These are phyloP conservation scores for Plagodis pulveraria DNA, from an alignment of 2,888 invertebrate species.

Conservation along the genomic window DNA sequence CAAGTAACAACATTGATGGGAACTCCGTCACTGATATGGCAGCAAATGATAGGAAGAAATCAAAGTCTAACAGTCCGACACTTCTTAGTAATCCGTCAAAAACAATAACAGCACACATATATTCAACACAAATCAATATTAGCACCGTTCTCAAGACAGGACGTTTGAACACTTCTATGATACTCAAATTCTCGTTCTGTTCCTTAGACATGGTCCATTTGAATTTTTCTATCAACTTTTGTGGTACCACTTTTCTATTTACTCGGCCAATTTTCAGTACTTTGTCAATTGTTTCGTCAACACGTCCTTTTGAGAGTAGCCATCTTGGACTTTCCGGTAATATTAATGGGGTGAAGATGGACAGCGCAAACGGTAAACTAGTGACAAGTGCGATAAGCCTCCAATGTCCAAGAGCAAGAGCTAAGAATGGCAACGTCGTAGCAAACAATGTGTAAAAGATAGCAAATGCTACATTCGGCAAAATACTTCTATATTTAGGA, in stretches of 20 bases:
- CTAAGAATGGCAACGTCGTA: constrained; percentile 58
- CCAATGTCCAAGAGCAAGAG: constrained; percentile 62
- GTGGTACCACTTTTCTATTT: constrained; percentile 56
- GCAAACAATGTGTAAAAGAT: constrained; percentile 55
- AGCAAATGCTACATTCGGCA: constrained; percentile 59
- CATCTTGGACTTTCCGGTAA: constrained; percentile 66
- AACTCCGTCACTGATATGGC: constrained; percentile 59
- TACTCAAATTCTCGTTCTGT: constrained; percentile 42
- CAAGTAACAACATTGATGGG: constrained; percentile 56
- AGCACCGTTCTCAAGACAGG: constrained; percentile 56
- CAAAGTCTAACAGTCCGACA: constrained; percentile 55
- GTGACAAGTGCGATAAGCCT: constrained; percentile 59
- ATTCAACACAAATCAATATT: constrained; percentile 54
- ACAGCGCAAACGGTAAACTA: constrained; percentile 55
- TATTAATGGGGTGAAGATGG: constrained; percentile 53
- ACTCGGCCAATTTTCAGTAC: constrained; percentile 54
- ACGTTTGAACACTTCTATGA: constrained; percentile 54
- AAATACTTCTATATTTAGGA: constrained; percentile 60
- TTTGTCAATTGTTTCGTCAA: constrained; percentile 58
- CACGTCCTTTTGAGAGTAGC: constrained; percentile 58
- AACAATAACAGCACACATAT: constrained; percentile 55
- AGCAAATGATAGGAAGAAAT: constrained; percentile 63
- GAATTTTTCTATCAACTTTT: constrained; percentile 56
- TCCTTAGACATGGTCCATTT: constrained; percentile 34
- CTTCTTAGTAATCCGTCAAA: constrained; percentile 61